phyloP scores from a whole-genome alignment of 1,140 invertebrate species.

The Ips nitidus region DNA sequence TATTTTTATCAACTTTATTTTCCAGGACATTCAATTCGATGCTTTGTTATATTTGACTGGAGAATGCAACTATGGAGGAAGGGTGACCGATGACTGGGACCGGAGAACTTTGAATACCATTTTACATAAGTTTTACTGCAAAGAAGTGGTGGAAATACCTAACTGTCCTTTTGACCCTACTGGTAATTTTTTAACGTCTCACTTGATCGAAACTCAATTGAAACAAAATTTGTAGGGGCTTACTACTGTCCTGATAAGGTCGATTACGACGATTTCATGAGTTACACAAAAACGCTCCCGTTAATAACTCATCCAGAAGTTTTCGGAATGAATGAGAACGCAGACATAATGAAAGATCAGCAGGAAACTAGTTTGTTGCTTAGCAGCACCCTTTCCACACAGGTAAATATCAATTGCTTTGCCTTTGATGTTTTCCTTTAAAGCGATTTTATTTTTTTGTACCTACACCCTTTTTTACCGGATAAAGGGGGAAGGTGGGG shows the following conservation, averaged over 20 bases:
- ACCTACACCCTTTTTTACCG: no score
- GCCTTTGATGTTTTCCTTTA: conserved; percentile 1
- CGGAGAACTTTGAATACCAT: conserved; percentile 83
- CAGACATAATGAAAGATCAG: conserved; percentile 93
- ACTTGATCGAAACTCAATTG: no score
- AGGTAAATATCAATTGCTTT: conserved; percentile 59
- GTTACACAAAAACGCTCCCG: conserved; percentile 77
- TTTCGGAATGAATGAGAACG: conserved; percentile 93
- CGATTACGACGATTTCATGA: conserved; percentile 76
- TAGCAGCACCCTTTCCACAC: conserved; percentile 77
- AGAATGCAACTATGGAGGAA: conserved; percentile 95
- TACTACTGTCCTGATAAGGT: conserved; percentile 77
- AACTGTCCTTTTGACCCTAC: conserved; percentile 65
- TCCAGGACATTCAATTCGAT: conserved; percentile 71
- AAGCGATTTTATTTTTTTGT: neutral
- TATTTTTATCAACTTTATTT: conserved; percentile 14
- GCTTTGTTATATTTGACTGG: conserved; percentile 89
- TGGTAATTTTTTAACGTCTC: conserved; percentile 47
- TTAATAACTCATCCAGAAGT: conserved; percentile 79
- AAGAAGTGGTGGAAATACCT: conserved; percentile 55
- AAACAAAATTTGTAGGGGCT: conserved; percentile 52
- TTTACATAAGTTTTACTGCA: conserved; percentile 78
- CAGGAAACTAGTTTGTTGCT: conserved; percentile 82
- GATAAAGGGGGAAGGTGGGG: no score
- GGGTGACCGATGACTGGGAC: conserved; percentile 95